phyloP scores from a whole-genome alignment of 2,888 invertebrate species.

The Alsophila aescularia region DNA sequence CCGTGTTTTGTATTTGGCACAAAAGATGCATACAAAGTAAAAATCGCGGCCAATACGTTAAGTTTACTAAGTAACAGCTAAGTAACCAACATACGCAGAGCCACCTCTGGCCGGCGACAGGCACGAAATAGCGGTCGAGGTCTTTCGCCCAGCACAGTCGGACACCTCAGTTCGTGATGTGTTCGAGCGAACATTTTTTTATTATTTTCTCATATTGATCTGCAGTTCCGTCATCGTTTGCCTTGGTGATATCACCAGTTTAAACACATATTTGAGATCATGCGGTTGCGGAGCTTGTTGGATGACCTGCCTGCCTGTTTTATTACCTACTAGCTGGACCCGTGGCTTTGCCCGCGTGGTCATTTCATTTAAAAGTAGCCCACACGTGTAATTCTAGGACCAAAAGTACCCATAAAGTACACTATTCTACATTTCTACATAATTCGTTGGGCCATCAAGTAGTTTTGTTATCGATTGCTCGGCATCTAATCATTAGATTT shows the following conservation, averaged over 20 bases:
- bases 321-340: conserved; percentile 23
- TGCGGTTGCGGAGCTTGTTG: conserved; percentile 44
- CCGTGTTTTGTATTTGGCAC: conserved; percentile 24
- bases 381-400: no score
- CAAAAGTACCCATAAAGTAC: no score
- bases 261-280: conserved; percentile 48
- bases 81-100: conserved; percentile 1
- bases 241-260: conserved; percentile 62
- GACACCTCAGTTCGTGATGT: conserved; percentile 37
- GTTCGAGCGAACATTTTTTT: conserved; percentile 40
- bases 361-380: no score
- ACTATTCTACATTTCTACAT: no score
- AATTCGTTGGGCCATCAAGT: no score
- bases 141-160: conserved; percentile 58
- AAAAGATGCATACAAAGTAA: conserved; percentile 28
- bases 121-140: conserved; percentile 73
- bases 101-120: conserved; percentile 49
- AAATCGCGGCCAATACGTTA: conserved; percentile 22
- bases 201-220: conserved; percentile 49
- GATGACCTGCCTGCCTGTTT: conserved; percentile 40
- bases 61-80: conserved; percentile 18
- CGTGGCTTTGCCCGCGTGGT: no score
- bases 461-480: no score
- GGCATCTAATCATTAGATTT: no score
- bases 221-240: conserved; percentile 55